Evolutionary conservation across 2,888 invertebrate species (phyloP), one percentile per base, ranked within the genome.

Genomic region (Mantis religiosa): DNA sequence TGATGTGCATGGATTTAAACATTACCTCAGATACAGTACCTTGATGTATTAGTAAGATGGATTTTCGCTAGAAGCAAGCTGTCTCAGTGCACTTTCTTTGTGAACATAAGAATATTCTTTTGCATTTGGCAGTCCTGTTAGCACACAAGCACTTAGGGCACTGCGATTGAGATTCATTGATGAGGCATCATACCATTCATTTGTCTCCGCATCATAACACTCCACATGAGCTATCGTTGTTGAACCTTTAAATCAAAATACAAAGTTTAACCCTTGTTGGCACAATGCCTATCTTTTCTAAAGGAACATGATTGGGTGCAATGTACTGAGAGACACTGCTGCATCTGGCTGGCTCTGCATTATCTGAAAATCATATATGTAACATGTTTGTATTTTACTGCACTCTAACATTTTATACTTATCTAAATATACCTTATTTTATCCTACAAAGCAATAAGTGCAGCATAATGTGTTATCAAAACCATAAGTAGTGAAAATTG

Each of bases 91-190:
- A 54, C 87, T 87, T 47, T 87, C 89, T 87, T 90, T 90, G 25
- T 90, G 89, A n/a, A 90, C 90, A 82, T 90, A 90, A 89, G 96
- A 96, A 92, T 96, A 96, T 14, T 96, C 96, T 86, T 94, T 94
- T 0, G 95, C 95, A 92, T 96, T 96, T 2, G 95, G 95, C 28
- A 97, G 94, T 6, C 96, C 97, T n/a, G 95, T 93, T 83, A 97
- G 94, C 1, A 97, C 97, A 92, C 97, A 97, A 2, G 97, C 97
- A 91, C 96, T 96, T 47, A 97, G 93, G 0, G 97, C 97, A 89
- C 97, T 97, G 28, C 97, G 94, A 92, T 97, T 97, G 82, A 97
- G 93, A 92, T 97, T 97, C 97, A 98, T 97, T 15, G 96, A 95
- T 0, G 96, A 95, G 0, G 96, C 96, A 91, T 95, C 95, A 93